phyloP scores from a whole-genome alignment of 2,888 invertebrate genomes.

The Deroplatys truncata region DNA sequence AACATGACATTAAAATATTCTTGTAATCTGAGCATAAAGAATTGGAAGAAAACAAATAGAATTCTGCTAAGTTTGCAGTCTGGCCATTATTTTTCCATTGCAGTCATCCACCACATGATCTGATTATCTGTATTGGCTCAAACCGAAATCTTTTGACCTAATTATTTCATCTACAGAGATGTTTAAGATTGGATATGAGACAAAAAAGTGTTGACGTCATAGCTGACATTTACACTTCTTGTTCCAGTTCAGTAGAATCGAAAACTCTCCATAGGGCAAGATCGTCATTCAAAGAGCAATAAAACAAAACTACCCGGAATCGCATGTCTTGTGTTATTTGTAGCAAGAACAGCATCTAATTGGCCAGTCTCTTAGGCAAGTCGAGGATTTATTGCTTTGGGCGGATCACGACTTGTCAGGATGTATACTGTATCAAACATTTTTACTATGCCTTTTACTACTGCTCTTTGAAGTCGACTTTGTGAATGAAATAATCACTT shows the following conservation, averaged over 20 bases:
- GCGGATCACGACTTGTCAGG: neutral
- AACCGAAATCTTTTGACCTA: neutral
- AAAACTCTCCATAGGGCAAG: neutral
- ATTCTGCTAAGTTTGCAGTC: too few relatives aligned
- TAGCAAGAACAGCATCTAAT: neutral
- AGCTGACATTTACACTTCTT: neutral
- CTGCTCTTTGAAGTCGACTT: neutral
- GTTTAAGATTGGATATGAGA: neutral
- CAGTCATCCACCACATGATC: neutral
- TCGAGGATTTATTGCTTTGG: neutral
- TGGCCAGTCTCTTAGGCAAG: neutral
- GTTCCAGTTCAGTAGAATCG: neutral
- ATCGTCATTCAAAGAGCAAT: neutral
- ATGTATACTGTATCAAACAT: neutral
- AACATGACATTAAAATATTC: too few relatives aligned
- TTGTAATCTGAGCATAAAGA: too few relatives aligned
- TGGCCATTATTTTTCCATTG: neutral
- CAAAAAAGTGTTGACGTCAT: neutral
- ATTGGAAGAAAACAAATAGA: too few relatives aligned
- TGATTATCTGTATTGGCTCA: neutral
- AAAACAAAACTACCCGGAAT: neutral
- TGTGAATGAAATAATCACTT: neutral
- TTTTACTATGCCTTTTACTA: neutral
- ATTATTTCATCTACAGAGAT: neutral
- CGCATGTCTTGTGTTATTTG: neutral